These are phyloP conservation scores for Semicossyphus pulcher DNA, from an alignment of 2,113 vertebrate species.

Conservation along the genomic window DNA sequence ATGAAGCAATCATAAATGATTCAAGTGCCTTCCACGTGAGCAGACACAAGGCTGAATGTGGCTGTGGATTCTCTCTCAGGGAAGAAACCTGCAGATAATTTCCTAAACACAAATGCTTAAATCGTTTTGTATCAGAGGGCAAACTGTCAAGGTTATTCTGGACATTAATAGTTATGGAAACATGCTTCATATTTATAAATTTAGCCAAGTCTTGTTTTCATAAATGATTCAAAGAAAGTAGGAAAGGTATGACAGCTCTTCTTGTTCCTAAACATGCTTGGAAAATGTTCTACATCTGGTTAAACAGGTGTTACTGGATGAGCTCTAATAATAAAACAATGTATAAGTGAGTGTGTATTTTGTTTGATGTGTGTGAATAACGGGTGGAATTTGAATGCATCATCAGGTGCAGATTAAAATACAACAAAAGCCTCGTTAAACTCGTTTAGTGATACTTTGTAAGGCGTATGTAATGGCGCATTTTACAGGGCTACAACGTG, in stretches of 20 bases:
- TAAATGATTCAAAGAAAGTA: background rate
- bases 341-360: too few species aligned
- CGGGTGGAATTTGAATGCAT: background rate
- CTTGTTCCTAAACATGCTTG: background rate
- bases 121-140: background rate
- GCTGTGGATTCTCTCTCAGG: background rate
- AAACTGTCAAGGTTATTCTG: background rate
- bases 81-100: background rate
- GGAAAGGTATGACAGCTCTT: background rate
- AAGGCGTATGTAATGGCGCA: slow-evolving; percentile 15
- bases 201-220: background rate
- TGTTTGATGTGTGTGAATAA: too few species aligned
- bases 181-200: too few species aligned
- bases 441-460: background rate
- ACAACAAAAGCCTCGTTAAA: background rate
- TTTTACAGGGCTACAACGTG: slow-evolving; percentile 28
- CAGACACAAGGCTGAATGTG: slow-evolving; percentile 3
- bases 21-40: background rate
- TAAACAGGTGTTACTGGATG: slow-evolving; percentile 3
- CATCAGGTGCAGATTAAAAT: background rate
- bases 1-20: background rate
- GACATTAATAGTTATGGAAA: too few species aligned
- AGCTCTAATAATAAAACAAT: background rate
- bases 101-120: background rate
- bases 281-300: background rate